Conservation (phyloP, 2,888 invertebrate species). For the Dorcus parallelipipedus region DNA sequence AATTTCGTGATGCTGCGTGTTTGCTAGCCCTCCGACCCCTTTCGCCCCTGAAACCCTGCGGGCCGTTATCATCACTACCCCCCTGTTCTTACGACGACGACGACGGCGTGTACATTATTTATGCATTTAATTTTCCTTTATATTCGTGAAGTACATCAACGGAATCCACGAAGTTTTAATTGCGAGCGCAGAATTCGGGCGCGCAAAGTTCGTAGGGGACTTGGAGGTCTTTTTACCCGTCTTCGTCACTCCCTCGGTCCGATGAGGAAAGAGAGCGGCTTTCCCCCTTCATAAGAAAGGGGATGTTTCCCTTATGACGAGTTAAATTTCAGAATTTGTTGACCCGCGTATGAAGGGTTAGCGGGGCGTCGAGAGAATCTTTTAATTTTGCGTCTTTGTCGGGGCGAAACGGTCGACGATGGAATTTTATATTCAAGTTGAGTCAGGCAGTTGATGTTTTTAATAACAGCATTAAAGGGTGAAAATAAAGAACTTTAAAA, state of each 20-base stretch:
- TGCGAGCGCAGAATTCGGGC: constrained; percentile 22
- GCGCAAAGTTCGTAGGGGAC: constrained; percentile 4
- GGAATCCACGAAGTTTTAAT: constrained; percentile 35
- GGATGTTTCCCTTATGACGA: not conserved
- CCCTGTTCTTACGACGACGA: not conserved
- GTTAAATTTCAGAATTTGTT: too few species aligned
- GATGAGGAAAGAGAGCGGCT: not conserved
- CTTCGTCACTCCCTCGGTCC: not conserved
- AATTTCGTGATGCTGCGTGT: constrained; percentile 1
- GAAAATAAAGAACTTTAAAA: too few species aligned
- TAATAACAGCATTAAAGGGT: too few species aligned
- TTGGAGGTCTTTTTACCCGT: not conserved
- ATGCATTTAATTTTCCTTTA: constrained; percentile 44
- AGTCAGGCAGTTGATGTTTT: too few species aligned
- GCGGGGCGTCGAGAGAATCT: too few species aligned
- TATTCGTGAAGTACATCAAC: constrained; percentile 32
- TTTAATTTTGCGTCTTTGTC: too few species aligned
- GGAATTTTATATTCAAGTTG: too few species aligned
- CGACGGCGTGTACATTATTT: constrained; percentile 32
- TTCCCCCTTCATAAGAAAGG: not conserved
- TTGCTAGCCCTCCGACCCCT: not conserved
- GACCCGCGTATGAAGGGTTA: too few species aligned
- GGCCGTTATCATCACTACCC: not conserved
- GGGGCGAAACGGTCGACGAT: too few species aligned
- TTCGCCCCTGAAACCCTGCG: not conserved